These are phyloP conservation scores for Pyrgus malvae DNA, from an alignment of 2,888 invertebrate genomes.

Conservation along the genomic window DNA sequence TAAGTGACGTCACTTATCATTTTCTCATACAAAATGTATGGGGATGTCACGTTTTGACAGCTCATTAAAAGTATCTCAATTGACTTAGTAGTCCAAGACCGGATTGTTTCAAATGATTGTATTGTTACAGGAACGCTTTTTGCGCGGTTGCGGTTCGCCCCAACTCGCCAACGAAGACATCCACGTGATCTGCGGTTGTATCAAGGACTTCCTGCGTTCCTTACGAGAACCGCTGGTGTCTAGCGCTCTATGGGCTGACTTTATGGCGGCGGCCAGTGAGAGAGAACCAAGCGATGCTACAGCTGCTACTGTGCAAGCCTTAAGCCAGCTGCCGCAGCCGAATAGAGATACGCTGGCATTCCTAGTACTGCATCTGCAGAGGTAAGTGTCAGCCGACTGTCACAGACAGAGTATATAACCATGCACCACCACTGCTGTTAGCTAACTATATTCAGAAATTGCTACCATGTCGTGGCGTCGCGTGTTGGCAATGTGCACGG, in stretches of 20 bases:
- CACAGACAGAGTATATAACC: too few relatives aligned
- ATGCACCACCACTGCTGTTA: too few relatives aligned
- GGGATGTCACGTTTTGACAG: too few relatives aligned
- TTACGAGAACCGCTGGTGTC: conserved; percentile 95
- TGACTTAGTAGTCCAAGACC: too few relatives aligned
- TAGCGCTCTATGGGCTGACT: conserved; percentile 89
- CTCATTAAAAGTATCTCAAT: too few relatives aligned
- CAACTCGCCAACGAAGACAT: conserved; percentile 88
- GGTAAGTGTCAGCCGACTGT: conserved; percentile 60
- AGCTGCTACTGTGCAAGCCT: conserved; percentile 86
- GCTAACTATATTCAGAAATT: too few relatives aligned
- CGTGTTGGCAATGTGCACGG: too few relatives aligned
- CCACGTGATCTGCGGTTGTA: conserved; percentile 94
- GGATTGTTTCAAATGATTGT: neutral
- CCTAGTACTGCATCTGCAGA: conserved; percentile 93
- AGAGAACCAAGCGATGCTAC: conserved; percentile 82
- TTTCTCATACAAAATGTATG: too few relatives aligned
- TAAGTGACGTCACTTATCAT: too few relatives aligned
- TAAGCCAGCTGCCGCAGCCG: conserved; percentile 93
- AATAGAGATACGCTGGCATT: conserved; percentile 98
- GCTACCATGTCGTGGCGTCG: too few relatives aligned
- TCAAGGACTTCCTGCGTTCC: conserved; percentile 96
- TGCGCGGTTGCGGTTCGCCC: conserved; percentile 92
- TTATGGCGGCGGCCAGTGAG: conserved; percentile 85
- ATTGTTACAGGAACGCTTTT: conserved; percentile 81